A percentile compares a stretch with the other conserved stretches of the same genome.
These are phyloP conservation scores for Elgonia sp. DNA, from an alignment of 2,888 invertebrate species.

Conservation along the genomic window DNA sequence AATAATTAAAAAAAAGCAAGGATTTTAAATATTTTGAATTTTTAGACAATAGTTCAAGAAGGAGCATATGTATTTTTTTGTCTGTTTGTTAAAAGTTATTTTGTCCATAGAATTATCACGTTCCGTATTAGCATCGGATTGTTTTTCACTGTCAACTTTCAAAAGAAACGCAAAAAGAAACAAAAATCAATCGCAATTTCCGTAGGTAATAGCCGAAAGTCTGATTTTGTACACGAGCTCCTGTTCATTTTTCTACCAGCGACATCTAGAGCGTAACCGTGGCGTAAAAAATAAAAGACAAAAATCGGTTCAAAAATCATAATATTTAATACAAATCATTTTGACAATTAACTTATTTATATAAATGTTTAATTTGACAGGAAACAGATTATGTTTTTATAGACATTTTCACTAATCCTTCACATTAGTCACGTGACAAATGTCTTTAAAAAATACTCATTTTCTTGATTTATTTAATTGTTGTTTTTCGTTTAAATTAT, in stretches of 20 bases:
- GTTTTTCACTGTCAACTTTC: slow-evolving; percentile 11
- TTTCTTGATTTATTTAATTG: too few species aligned
- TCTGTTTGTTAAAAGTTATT: too few species aligned
- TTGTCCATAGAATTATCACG: too few species aligned
- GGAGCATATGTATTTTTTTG: too few species aligned
- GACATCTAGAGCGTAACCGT: slow-evolving; percentile 17
- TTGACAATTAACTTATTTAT: too few species aligned
- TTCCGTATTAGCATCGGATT: background rate
- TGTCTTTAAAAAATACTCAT: too few species aligned
- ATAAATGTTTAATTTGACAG: too few species aligned
- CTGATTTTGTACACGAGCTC: slow-evolving; percentile 63
- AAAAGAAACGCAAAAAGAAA: background rate
- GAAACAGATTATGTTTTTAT: too few species aligned
- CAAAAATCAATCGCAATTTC: slow-evolving; percentile 22
- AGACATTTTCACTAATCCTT: too few species aligned
- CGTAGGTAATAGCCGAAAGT: slow-evolving; percentile 47
- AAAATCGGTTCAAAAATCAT: background rate
- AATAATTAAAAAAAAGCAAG: too few species aligned
- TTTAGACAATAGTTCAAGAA: slow-evolving; percentile 36
- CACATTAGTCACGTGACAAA: too few species aligned
- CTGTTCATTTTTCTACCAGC: slow-evolving; percentile 52
- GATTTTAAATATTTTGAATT: slow-evolving; percentile 19
- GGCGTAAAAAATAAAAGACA: background rate
- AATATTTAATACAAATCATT: too few species aligned
- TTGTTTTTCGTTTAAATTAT: background rate